Evolutionary conservation across 2,888 invertebrate genomes (phyloP), one percentile per base, ranked within the genome.

Genomic region (Crematogaster levior): DNA sequence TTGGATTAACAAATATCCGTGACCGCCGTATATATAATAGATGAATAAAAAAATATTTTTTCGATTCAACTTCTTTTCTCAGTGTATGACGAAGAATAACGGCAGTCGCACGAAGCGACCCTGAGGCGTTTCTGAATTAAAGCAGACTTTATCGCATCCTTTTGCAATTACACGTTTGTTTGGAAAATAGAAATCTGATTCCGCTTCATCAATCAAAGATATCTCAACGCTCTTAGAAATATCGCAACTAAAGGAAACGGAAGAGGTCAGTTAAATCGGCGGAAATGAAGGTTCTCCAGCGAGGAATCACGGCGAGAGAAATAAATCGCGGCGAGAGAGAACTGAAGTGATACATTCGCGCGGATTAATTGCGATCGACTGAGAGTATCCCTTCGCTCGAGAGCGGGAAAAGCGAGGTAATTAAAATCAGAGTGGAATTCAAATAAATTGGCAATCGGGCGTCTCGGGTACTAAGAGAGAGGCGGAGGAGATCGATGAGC

Each of bases 81-180:
- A n/a, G n/a, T n/a, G n/a, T n/a, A 48, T 46, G 21, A 51, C 2
- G 15, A 24, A 56, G 30, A 56, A 40, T 70, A 7, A 70, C 46
- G 5, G 46, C 15, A 10, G 4, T n/a, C 27, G 24, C 37, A 53
- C 6, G 9, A 53, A 53, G 21, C 6, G 5, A 72, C 12, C 12
- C 15, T 53, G 10, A 10, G 12, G 24, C 34, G 24, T 70, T 37
- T 70, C 1, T 24, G n/a, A 6, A 10, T 37, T 2, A 6, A 70
- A 24, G 37, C 12, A 3, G 18, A 10, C n/a, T 66, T 90, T 90
- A 90, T 90, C 88, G 85, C 85, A 89, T 61, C 15, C 40, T 1
- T 12, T 21, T 30, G 15, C n/a, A 48, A 24, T 48, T 51, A 48
- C 43, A 7, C 85, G 88, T 87, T 89, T 89, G 88, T 84, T 77